Evolutionary conservation across 2,113 vertebrate species (phyloP).

Genomic region (Amazona guildingii): DNA sequence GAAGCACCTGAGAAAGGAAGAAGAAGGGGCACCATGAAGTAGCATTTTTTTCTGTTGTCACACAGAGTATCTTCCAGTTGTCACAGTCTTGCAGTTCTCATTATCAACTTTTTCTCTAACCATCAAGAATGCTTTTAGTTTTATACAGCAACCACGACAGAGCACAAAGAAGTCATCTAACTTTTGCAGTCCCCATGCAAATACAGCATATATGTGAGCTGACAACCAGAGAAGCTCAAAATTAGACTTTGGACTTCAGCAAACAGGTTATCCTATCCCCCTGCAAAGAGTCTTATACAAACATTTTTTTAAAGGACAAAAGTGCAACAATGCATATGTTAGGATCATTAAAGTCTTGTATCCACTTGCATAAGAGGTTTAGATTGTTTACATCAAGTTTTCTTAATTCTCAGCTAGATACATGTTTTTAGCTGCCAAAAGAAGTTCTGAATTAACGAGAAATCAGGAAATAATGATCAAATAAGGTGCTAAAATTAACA

Average conservation of each 20-base stretch:
- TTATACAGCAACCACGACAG: neutral
- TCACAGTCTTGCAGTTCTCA: neutral
- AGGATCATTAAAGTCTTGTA: neutral
- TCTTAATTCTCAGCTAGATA: neutral
- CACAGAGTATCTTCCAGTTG: neutral
- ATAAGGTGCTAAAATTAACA: neutral
- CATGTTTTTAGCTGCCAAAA: neutral
- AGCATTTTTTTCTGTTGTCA: neutral
- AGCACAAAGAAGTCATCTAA: neutral
- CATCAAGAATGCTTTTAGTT: neutral
- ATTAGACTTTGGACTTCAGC: neutral
- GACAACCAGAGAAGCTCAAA: neutral
- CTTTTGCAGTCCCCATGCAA: neutral
- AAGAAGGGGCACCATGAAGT: neutral
- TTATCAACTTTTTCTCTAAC: neutral
- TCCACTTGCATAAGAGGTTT: neutral
- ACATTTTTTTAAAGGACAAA: neutral
- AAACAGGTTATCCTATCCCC: neutral
- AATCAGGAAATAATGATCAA: neutral
- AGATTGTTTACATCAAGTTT: neutral
- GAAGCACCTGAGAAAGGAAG: neutral
- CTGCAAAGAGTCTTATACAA: neutral
- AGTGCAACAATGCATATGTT: neutral
- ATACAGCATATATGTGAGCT: neutral
- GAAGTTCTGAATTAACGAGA: neutral